Percentiles rank a stretch among this genome's conserved stretches.
These are phyloP conservation scores for Trogon surrucura DNA, from an alignment of 2,113 vertebrate species.

Conservation along the genomic window DNA sequence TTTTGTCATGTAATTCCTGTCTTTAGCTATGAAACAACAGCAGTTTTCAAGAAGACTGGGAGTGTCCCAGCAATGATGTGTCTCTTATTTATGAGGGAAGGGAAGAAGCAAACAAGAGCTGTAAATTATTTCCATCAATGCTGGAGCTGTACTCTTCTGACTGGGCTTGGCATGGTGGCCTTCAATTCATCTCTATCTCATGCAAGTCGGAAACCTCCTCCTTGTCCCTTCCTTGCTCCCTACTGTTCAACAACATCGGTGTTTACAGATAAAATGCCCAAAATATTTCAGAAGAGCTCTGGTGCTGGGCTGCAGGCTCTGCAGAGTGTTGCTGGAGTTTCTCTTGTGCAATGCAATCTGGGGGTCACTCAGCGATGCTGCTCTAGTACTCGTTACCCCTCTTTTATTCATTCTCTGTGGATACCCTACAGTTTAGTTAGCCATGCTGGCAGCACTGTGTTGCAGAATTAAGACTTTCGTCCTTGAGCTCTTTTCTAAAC, in stretches of 20 bases:
- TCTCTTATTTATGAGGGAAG: not conserved
- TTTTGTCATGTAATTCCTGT: slow-evolving; percentile 28
- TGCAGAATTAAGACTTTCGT: too few relatives aligned
- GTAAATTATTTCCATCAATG: not conserved
- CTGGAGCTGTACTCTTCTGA: not conserved
- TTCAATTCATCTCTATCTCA: not conserved
- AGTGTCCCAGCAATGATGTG: not conserved
- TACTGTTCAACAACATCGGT: not conserved
- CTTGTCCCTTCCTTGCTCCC: not conserved
- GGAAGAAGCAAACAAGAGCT: not conserved
- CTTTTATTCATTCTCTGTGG: not conserved
- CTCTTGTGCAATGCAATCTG: rapidly evolving
- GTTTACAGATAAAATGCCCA: not conserved
- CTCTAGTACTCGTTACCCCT: not conserved
- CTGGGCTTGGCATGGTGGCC: not conserved
- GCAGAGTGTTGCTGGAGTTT: not conserved
- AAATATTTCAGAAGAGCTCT: not conserved
- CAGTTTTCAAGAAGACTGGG: not conserved
- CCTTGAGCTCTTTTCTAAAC: too few relatives aligned
- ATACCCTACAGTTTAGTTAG: too few relatives aligned
- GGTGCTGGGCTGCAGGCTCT: not conserved
- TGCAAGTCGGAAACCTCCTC: not conserved
- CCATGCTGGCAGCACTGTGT: too few relatives aligned
- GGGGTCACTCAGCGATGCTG: not conserved
- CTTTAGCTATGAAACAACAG: slow-evolving; percentile 18